Base-by-base conservation (phyloP, 1,140 invertebrate species). In the Phortica variegata region DNA sequence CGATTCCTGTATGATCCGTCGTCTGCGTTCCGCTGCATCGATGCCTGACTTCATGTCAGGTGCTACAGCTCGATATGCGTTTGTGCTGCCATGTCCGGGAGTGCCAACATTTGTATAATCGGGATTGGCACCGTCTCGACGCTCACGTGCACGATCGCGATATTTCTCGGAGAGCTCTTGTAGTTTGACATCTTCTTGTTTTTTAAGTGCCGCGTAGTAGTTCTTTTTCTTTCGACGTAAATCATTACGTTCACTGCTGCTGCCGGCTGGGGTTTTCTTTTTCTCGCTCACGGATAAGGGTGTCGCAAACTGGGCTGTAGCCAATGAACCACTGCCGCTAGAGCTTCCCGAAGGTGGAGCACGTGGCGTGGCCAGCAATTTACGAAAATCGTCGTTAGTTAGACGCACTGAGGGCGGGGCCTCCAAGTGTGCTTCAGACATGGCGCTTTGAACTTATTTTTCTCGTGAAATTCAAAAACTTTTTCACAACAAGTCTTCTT, bases 1-100 rank as follows among this genome's bases (percentile, higher is more conserved):
- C 0, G 97, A 99, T 77, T 99, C 95, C 77, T 98, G 93, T 74
- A 99, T 99, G 80, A 97, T 87, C 73, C 97, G 92, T 26, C 93
- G 84, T 32, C 96, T 81, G 36, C 94, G 82, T 78, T 98, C 95
- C n/a, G 95, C 95, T 21, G 93, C 93, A 81, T 97, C 95, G 69
- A 94, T 83, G 39, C 90, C 89, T 31, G 91, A 92, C 75, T 97
- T 96, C 7, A 93, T 73, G 79, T 97, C 95, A 1, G 95, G 95
- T 1, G 94, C 95, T 1, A 98, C 95, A 23, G 96, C 95, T 65
- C 90, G 80, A 69, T 97, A 98, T 0, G 89, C 91, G 76, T 93
- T 93, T 37, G 89, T 87, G 18, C 49, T 68, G 16, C 66, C 61
- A 36, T 75, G 69, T 0, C 73, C 70, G 0, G 73, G 68, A 0